A percentile compares a stretch with the other conserved stretches of the same genome.
phyloP scores from a whole-genome alignment of 2,888 invertebrate species.

The Eupeodes latifasciatus region DNA sequence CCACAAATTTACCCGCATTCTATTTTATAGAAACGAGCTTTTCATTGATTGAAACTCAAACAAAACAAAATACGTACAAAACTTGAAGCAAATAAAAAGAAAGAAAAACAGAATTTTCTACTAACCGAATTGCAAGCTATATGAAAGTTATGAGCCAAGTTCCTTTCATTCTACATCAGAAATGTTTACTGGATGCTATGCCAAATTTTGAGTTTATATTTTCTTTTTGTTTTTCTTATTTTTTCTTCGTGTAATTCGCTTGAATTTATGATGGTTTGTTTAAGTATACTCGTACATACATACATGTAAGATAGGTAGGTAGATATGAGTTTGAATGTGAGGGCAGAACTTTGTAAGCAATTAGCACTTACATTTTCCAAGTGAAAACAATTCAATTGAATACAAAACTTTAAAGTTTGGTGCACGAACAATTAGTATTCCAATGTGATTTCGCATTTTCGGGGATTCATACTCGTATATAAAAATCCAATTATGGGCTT shows the following conservation, averaged over 20 bases:
- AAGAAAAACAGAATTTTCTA: constrained; percentile 7
- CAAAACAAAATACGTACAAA: constrained; percentile 26
- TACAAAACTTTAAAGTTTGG: constrained; percentile 52
- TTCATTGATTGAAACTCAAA: constrained; percentile 8
- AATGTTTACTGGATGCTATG: constrained; percentile 21
- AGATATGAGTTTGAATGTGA: neutral
- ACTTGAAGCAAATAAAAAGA: constrained; percentile 41
- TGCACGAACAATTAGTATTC: constrained; percentile 70
- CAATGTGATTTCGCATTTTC: constrained; percentile 64
- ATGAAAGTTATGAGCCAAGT: constrained; percentile 49
- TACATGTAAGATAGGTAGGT: neutral
- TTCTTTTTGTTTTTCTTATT: constrained; percentile 50
- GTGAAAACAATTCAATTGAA: constrained; percentile 75
- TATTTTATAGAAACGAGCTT: constrained; percentile 1
- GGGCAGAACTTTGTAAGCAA: constrained; percentile 52
- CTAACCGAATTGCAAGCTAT: constrained; percentile 37
- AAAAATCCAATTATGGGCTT: neutral
- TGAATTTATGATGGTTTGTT: constrained; percentile 42
- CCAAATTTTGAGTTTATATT: constrained; percentile 28
- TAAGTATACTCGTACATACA: neutral
- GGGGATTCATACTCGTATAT: constrained; percentile 21
- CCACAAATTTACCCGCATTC: constrained; percentile 22
- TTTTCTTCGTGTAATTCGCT: constrained; percentile 23
- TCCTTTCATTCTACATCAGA: constrained; percentile 3
- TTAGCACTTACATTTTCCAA: constrained; percentile 66